Base-by-base conservation (phyloP, 2,113 vertebrate genomes). In the Xerus inauris region DNA sequence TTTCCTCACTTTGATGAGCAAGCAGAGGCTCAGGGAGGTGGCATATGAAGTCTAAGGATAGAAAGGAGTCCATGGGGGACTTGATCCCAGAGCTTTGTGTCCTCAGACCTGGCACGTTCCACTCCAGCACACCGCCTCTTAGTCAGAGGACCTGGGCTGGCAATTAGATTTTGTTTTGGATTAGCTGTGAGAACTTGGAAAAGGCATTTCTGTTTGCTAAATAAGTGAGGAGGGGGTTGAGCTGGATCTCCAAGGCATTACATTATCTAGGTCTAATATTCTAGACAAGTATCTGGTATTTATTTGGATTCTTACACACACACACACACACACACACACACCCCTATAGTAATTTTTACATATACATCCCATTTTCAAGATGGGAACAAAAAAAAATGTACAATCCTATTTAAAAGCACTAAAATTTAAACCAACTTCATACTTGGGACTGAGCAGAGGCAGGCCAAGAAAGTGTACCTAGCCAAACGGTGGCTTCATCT, bases 261-360 rank as follows among this genome's bases (percentile, higher is more conserved):
- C 91, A 84, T 77, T 26, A 93, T 57, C 22, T 57, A 32, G 42
- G 49, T 94, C 40, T 69, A 72, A 73, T 75, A 85, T 13, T 82
- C 69, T 64, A 32, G 8, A 90, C 72, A 8, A 79, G 9, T 19
- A 57, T 7, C 4, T 6, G 62, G 32, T 72, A 73, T 85, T 54
- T 87, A 80, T 51, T 88, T 88, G 22, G 64, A 81, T n/a, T 73
- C 77, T 75, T 51, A 71, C 62, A 57, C 30, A 87, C 40, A 49
- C 10, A 49, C 47, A 79, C 49, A 62, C 49, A 5, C 35, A 62
- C 40, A 4, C 32, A 64, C 64, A 59, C 30, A 87, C 30, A 24
- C 49, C 12, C 13, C 28, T 57, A 49, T 65, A 76, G 71, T 72
- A 65, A 38, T 67, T 77, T 72, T 17, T 64, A 81, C 59, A 30